phyloP scores from a whole-genome alignment of 2,888 invertebrate species.

The Caenorhabditis wallacei region DNA sequence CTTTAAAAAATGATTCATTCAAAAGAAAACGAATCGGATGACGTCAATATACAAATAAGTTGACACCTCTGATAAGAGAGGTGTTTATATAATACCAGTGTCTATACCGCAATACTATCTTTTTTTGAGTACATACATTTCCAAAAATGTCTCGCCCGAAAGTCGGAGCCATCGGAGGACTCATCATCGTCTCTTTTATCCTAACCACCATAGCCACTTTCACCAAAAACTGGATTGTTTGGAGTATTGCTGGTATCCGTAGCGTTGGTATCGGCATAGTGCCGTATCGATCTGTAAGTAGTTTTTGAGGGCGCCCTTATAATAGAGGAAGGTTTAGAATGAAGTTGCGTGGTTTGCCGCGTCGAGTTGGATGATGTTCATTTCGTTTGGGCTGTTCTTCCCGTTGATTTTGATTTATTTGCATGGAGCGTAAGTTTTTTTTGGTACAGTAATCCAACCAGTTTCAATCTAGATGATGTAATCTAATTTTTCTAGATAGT shows the following conservation, averaged over 20 bases:
- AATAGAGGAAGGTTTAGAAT: not conserved
- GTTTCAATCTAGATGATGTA: too few species aligned
- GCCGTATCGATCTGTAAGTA: conserved; percentile 21
- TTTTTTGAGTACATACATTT: not conserved
- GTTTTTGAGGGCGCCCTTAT: not conserved
- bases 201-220: conserved; percentile 12
- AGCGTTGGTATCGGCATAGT: conserved; percentile 13
- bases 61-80: too few species aligned
- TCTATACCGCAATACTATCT: not conserved
- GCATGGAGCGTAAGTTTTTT: conserved; percentile 17
- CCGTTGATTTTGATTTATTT: conserved; percentile 5
- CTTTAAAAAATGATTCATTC: too few species aligned
- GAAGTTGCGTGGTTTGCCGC: not conserved
- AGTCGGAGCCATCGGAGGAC: conserved; percentile 32
- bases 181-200: conserved; percentile 22
- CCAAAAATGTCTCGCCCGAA: conserved; percentile 38
- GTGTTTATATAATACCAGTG: too few species aligned
- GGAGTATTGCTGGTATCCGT: not conserved
- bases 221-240: conserved; percentile 28
- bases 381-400: conserved; percentile 26
- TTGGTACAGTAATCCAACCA: too few species aligned
- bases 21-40: too few species aligned
- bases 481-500: too few species aligned
- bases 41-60: too few species aligned
- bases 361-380: conserved; percentile 24